Evolutionary conservation across 2,888 invertebrate genomes (phyloP), one percentile per base, ranked within the genome.

Genomic region (Alsophila aescularia): DNA sequence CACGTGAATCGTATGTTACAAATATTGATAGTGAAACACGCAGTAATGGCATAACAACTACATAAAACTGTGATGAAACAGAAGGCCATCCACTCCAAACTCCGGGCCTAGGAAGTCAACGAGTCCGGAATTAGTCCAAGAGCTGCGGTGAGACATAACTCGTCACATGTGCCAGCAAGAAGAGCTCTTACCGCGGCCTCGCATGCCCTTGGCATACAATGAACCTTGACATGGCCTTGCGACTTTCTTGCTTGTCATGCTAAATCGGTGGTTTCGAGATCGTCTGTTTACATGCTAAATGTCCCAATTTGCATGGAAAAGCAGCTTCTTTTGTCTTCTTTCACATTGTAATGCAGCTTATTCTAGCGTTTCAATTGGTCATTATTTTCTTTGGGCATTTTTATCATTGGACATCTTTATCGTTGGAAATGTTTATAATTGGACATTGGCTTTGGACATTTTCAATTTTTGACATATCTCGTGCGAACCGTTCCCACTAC

Each of bases 141-240:
- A 54, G 64, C 66, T 8, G 24, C 8, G 56, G 50, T 61, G 62
- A 56, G 59, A 40, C 50, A 64, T 70, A 72, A 70, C 72, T 70
- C 70, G 66, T 69, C 61, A 71, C 73, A 73, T 70, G 71, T 73
- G 67, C 60, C 60, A 56, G 58, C 54, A 53, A 56, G 75, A 54
- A 58, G 79, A 73, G 72, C 68, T 39, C 79, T 80, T 60, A 41
- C n/a, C n/a, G 64, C 56, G 18, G 72, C 65, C 77, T 29, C 29
- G 29, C 29, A 24, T 24, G 29, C 10, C 29, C 75, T 73, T 73
- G 70, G 67, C 29, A 29, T 67, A 62, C 73, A 71, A 71, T 64
- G 44, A 67, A 73, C 80, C 79, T 77, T 79, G 78, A 67, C 73
- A 69, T 67, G 57, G 68, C 72, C 71, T 76, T 77, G 71, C 57